phyloP scores from a whole-genome alignment of 2,888 invertebrate genomes.

The Rhamphomyia laevipes region DNA sequence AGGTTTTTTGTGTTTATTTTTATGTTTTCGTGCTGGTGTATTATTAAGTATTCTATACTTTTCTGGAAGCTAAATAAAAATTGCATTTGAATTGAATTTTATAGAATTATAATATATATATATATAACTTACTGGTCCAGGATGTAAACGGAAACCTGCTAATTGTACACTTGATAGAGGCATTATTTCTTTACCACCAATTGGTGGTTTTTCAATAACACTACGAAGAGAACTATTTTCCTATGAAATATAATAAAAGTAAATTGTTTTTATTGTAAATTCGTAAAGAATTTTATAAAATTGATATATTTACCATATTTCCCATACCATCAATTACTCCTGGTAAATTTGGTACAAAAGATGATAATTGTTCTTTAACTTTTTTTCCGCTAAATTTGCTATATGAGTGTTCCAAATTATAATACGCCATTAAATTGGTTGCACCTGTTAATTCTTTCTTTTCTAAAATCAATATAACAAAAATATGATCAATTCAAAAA shows the following conservation, averaged over 20 bases:
- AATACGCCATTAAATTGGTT: constrained; percentile 92
- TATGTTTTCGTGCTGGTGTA: constrained; percentile 84
- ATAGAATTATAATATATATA: neutral
- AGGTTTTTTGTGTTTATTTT: constrained; percentile 91
- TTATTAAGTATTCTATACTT: constrained; percentile 89
- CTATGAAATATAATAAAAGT: constrained; percentile 20
- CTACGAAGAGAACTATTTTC: constrained; percentile 82
- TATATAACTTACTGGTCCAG: constrained; percentile 54
- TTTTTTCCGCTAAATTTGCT: constrained; percentile 97
- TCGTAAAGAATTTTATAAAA: neutral
- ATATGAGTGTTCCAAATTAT: constrained; percentile 93
- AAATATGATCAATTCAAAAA: neutral
- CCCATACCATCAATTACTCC: constrained; percentile 92
- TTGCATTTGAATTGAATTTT: constrained; percentile 3
- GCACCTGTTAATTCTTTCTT: constrained; percentile 91
- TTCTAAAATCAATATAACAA: constrained; percentile 41
- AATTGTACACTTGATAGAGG: constrained; percentile 79
- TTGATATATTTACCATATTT: constrained; percentile 42
- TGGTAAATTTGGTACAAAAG: constrained; percentile 88
- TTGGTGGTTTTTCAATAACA: constrained; percentile 90
- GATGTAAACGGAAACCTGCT: constrained; percentile 88
- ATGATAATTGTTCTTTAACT: constrained; percentile 86
- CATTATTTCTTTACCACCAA: constrained; percentile 79
- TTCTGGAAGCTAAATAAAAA: constrained; percentile 61
- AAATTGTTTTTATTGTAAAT: neutral